Evolutionary conservation across 1,140 invertebrate species (phyloP).

Genomic region (Cotesia glomerata): DNA sequence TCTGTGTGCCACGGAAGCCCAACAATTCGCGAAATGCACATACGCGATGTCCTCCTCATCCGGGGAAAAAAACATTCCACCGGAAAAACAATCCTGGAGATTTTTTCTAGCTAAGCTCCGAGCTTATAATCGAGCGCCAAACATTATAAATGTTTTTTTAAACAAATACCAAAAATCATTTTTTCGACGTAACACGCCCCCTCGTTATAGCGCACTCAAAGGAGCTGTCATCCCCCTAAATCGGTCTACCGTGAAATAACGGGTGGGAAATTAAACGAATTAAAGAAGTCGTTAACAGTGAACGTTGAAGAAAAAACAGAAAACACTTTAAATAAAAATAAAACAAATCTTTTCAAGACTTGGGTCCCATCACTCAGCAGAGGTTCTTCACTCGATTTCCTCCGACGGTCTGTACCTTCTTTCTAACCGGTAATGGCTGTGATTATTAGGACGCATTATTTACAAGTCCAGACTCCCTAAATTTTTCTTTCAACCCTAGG

Average conservation of each 20-base stretch:
- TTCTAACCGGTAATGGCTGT: conserved; percentile 50
- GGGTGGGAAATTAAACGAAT: neutral
- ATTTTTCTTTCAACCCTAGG: conserved; percentile 32
- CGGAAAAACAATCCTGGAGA: conserved; percentile 7
- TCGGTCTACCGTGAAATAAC: no score
- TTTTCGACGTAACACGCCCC: conserved; percentile 36
- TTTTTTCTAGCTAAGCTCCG: neutral
- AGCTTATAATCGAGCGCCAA: neutral
- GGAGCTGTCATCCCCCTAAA: no score
- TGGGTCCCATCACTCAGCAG: neutral
- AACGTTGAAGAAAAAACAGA: no score
- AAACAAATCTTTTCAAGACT: neutral
- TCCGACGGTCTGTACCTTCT: conserved; percentile 37
- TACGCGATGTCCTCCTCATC: conserved; percentile 52
- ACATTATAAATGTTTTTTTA: neutral
- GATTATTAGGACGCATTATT: conserved; percentile 60
- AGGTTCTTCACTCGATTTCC: neutral
- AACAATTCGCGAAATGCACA: conserved; percentile 36
- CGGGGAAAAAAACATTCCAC: conserved; percentile 33
- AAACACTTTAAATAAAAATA: neutral
- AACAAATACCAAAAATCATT: conserved; percentile 2
- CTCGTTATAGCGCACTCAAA: conserved; percentile 52
- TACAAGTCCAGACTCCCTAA: conserved; percentile 41
- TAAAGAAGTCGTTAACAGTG: neutral
- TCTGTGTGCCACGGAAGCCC: neutral